Conservation (phyloP, 2,888 invertebrate genomes). For the Yponomeuta plumbellus region DNA sequence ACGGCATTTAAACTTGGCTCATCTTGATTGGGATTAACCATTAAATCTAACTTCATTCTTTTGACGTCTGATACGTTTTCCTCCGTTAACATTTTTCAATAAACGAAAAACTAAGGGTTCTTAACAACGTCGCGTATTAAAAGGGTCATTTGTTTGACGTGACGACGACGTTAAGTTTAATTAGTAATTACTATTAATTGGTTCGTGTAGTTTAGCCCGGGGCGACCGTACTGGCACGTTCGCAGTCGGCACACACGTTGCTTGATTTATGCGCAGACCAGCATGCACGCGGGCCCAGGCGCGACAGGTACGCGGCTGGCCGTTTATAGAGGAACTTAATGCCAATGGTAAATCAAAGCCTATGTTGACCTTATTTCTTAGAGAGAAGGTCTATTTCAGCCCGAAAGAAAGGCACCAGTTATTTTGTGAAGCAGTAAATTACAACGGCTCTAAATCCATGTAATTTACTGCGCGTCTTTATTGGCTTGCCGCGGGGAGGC, state of each 20-base stretch:
- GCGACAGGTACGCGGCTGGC: conserved; percentile 63
- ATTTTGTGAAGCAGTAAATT: conserved; percentile 37
- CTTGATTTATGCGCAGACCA: conserved; percentile 39
- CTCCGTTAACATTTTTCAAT: background rate
- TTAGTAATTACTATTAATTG: conserved; percentile 12
- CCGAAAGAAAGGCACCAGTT: background rate
- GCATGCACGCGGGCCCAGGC: conserved; percentile 38
- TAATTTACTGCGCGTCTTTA: conserved; percentile 74
- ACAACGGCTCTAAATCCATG: conserved; percentile 72
- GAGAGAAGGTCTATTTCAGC: background rate
- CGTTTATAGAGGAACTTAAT: conserved; percentile 71
- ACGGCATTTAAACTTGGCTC: background rate
- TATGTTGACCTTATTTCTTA: background rate
- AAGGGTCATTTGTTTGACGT: background rate
- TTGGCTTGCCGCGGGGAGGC: conserved; percentile 60
- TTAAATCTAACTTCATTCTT: background rate
- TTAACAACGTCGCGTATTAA: background rate
- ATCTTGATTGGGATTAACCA: background rate
- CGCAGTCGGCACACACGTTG: conserved; percentile 8
- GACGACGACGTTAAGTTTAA: background rate
- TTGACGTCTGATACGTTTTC: background rate
- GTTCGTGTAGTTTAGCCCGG: background rate
- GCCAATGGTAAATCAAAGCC: background rate
- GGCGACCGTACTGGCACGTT: background rate
- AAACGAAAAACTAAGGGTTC: background rate